Percentiles rank a stretch among this genome's conserved stretches.
phyloP scores from a whole-genome alignment of 1,140 invertebrate genomes.

The Nasonia giraulti region DNA sequence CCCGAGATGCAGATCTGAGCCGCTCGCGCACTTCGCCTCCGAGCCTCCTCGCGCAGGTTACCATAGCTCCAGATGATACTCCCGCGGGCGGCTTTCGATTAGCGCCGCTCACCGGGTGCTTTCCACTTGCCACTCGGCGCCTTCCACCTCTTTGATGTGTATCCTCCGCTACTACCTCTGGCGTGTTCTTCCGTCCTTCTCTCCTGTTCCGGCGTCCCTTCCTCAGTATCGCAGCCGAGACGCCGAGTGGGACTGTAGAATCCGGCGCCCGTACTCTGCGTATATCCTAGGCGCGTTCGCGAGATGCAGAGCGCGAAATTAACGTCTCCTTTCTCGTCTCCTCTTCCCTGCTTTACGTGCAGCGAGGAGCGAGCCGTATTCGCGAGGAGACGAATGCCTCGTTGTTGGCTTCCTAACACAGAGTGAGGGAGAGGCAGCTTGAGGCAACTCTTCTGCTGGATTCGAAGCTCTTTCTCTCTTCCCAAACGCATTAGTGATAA shows the following conservation, averaged over 20 bases:
- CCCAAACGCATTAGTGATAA: slow-evolving; percentile 61
- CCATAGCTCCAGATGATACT: too few relatives aligned
- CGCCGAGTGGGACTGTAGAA: slow-evolving; percentile 69
- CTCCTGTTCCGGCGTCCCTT: slow-evolving; percentile 20
- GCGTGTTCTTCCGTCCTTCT: slow-evolving; percentile 49
- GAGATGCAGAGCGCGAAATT: not conserved
- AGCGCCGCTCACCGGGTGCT: slow-evolving; percentile 39
- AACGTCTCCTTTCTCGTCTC: not conserved
- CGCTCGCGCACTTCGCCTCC: too few relatives aligned
- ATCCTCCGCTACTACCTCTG: slow-evolving; percentile 16
- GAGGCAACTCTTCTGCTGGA: too few relatives aligned
- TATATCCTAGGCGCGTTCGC: not conserved
- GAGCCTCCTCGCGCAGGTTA: too few relatives aligned
- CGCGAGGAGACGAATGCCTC: not conserved
- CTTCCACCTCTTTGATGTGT: not conserved
- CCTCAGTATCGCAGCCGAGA: not conserved
- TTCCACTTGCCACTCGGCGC: slow-evolving; percentile 68
- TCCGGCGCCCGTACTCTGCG: slow-evolving; percentile 56
- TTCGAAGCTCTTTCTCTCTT: not conserved
- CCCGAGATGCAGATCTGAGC: slow-evolving; percentile 73
- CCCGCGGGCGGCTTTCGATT: slow-evolving; percentile 12
- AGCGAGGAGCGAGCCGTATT: not conserved
- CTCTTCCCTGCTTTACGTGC: not conserved
- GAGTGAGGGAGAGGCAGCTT: not conserved
- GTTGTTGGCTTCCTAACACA: slow-evolving; percentile 47